These are phyloP conservation scores for Lumbricus terrestris DNA, from an alignment of 2,888 invertebrate genomes.

Conservation along the genomic window DNA sequence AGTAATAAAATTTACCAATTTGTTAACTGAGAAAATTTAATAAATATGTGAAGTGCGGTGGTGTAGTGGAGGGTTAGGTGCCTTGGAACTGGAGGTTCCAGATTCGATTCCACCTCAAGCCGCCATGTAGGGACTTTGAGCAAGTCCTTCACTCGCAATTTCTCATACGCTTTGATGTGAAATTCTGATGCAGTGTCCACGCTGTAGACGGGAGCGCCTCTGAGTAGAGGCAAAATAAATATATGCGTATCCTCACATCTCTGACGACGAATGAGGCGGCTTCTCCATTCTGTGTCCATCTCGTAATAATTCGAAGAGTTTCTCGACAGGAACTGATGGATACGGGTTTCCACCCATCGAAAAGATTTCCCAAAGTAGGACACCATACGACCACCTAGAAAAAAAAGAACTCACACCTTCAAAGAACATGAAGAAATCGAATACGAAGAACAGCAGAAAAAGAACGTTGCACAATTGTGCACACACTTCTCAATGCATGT, in stretches of 20 bases:
- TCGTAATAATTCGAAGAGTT: slow-evolving; percentile 84
- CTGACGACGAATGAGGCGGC: slow-evolving; percentile 88
- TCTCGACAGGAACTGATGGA: slow-evolving; percentile 92
- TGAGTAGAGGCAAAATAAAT: neutral
- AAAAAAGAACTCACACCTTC: neutral
- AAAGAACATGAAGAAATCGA: neutral
- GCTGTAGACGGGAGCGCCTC: no score
- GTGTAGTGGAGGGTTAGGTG: no score
- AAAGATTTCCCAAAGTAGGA: slow-evolving; percentile 97
- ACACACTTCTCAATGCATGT: neutral
- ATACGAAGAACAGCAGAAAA: neutral
- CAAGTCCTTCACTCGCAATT: no score
- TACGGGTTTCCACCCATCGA: slow-evolving; percentile 97
- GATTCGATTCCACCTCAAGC: no score
- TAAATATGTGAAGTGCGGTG: no score
- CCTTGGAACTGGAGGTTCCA: no score
- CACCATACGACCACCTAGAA: slow-evolving; percentile 94
- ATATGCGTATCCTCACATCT: slow-evolving; percentile 69
- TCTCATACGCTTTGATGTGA: no score
- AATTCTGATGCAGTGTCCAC: no score
- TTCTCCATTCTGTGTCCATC: slow-evolving; percentile 92
- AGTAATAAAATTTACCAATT: no score
- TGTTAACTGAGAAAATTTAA: no score
- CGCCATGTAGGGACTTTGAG: no score
- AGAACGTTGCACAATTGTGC: neutral